Conservation (phyloP, 2,113 vertebrate genomes). For the Falcunculus frontatus region DNA sequence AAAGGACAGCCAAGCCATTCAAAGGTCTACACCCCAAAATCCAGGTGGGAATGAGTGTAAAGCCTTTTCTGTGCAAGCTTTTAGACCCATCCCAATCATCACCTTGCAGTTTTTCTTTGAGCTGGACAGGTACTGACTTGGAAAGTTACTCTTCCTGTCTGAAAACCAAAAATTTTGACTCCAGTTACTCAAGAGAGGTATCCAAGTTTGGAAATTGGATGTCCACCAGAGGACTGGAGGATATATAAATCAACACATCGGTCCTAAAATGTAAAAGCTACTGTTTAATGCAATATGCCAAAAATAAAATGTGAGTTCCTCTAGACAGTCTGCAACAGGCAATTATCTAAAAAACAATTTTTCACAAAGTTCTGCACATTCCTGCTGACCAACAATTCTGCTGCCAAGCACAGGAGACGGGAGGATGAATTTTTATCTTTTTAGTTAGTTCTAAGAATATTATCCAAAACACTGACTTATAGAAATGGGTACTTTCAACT, state of each 20-base stretch:
- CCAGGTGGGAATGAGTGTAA: background rate
- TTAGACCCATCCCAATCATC: background rate
- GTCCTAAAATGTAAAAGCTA: conserved; percentile 13
- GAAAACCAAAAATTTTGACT: background rate
- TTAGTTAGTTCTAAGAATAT: conserved; percentile 33
- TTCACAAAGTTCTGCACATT: conserved; percentile 49
- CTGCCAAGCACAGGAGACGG: conserved; percentile 10
- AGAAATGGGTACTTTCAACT: background rate
- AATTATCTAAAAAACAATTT: conserved; percentile 63
- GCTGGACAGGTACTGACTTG: background rate
- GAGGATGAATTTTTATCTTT: background rate
- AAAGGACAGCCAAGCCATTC: background rate
- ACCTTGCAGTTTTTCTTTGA: background rate
- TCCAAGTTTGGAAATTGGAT: conserved; percentile 18
- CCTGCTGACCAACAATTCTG: conserved; percentile 48
- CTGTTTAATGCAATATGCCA: conserved; percentile 27
- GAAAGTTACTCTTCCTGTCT: background rate
- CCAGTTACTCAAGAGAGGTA: background rate
- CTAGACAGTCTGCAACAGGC: conserved; percentile 52
- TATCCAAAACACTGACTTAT: background rate
- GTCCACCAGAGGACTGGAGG: background rate
- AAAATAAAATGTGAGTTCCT: conserved; percentile 54
- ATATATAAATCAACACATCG: conserved; percentile 34
- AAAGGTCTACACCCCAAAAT: background rate
- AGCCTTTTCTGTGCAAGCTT: background rate